Evolutionary conservation across 2,888 invertebrate species (phyloP).

Genomic region (Agriotes lineatus): DNA sequence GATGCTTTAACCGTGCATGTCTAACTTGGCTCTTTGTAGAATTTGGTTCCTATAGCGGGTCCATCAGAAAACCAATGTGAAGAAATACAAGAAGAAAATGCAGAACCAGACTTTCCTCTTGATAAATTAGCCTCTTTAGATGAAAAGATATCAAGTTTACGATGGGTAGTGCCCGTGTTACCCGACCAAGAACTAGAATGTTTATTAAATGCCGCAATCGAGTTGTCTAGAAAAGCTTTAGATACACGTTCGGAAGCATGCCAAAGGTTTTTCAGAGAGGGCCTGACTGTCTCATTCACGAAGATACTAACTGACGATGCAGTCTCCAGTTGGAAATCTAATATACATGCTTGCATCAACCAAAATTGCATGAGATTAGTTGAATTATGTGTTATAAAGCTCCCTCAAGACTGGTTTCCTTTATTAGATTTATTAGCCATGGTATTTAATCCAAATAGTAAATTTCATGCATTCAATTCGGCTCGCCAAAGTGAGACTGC

Average conservation of each 20-base stretch:
- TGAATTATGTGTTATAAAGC: constrained; percentile 92
- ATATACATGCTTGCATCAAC: constrained; percentile 95
- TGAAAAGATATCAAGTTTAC: constrained; percentile 94
- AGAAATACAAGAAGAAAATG: constrained; percentile 62
- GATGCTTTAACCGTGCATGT: background rate
- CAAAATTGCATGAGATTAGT: constrained; percentile 93
- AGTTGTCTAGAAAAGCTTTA: constrained; percentile 88
- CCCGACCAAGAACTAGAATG: constrained; percentile 96
- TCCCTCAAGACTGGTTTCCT: constrained; percentile 91
- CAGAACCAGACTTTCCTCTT: constrained; percentile 85
- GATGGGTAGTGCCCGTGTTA: constrained; percentile 97
- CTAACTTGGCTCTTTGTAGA: constrained; percentile 32
- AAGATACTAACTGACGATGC: constrained; percentile 98
- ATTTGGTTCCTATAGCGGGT: constrained; percentile 50
- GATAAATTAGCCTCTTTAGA: constrained; percentile 89
- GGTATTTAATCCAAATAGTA: constrained; percentile 95
- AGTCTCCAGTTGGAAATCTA: constrained; percentile 96
- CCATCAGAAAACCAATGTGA: constrained; percentile 55
- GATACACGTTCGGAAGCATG: constrained; percentile 91
- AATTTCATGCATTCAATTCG: constrained; percentile 92
- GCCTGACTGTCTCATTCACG: constrained; percentile 93
- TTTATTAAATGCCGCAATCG: constrained; percentile 89
- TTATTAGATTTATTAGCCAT: constrained; percentile 92
- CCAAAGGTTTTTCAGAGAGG: constrained; percentile 95
- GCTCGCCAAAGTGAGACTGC: constrained; percentile 81